Base-by-base conservation (phyloP, 2,888 invertebrate genomes). In the Drosophila melanosoma region DNA sequence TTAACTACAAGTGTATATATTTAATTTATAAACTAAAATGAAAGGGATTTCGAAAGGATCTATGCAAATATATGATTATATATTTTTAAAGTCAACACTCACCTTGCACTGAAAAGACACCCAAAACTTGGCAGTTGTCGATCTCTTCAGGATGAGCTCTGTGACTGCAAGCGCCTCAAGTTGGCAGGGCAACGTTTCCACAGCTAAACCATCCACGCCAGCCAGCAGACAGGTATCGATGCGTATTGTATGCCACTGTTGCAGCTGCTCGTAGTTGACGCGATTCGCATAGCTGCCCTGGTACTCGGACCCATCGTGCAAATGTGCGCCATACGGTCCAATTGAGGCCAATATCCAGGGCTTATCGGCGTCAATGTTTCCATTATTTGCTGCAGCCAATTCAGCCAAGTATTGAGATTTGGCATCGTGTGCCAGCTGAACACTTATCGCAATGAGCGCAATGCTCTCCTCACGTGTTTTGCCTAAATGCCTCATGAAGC, bases 231-330 rank as follows among this genome's bases (percentile, higher is more conserved):
- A 93, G 1, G 96, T 96, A 78, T 95, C 94, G 23, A 98, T 95
- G 51, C 98, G 95, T 0, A 96, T 96, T 71, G 95, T 94, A 92
- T 99, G 98, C 97, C 97, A 98, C 29, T 96, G 94, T 59, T 95
- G 95, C 91, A 98, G 95, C 58, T 94, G 94, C 93, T 95, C 93
- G 54, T 93, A 93, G 15, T 95, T 92, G 1, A 96, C 95, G 36
- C 93, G 94, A 63, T 95, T 94, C 0, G 95, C 95, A 89, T 97
- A 97, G 71, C 94, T 94, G 32, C 98, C 98, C 36, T 95, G 95
- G 92, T 98, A 99, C 92, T 99, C 99, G 0, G 98, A 98, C 29
- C 96, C 97, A 92, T 99, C 97, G 90, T 96, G 96, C 33, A 97
- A 94, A 83, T 95, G 96, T 0, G 98, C 98, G 0, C 98, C 98